Base-by-base conservation (phyloP, 1,140 invertebrate species). In the Trichoplusia ni region DNA sequence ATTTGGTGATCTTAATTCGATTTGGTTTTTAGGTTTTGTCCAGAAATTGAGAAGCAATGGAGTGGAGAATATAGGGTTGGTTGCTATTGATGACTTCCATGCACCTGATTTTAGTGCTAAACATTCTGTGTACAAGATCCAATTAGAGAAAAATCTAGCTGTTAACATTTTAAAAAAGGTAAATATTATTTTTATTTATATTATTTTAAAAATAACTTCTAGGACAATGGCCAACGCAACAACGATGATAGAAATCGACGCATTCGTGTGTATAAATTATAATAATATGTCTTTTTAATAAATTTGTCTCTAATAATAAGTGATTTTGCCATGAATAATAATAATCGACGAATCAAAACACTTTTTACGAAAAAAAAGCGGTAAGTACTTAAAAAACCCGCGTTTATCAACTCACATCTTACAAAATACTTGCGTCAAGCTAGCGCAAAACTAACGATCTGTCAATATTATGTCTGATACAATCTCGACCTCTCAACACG, bases 151-250 rank as follows among this genome's bases (percentile, higher is more conserved):
- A 21, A 65, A 69, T 18, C 37, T 77, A 3, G 27, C 61, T 6
- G 33, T 77, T 11, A 77, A 77, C 19, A 29, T 77, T 27, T 46
- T 74, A 1, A 64, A 65, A 40, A 69, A 73, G 68, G 74, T 73
- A 71, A n/a, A n/a, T 14, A 18, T 19, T 2, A 21, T n/a, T 51
- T 13, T 29, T 46, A 8, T 8, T 25, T 53, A n/a, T n/a, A n/a
- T n/a, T n/a, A n/a, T n/a, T n/a, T n/a, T n/a, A n/a, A n/a, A n/a
- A n/a, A n/a, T n/a, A n/a, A n/a, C n/a, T n/a, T n/a, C n/a, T n/a
- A n/a, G n/a, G n/a, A n/a, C n/a, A n/a, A n/a, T n/a, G n/a, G n/a
- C n/a, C n/a, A n/a, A n/a, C n/a, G n/a, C n/a, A n/a, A n/a, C n/a
- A n/a, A n/a, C n/a, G n/a, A n/a, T n/a, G n/a, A n/a, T n/a, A n/a